Percentiles rank a stretch among this genome's conserved stretches.
Evolutionary conservation across 2,113 vertebrate species (phyloP).

Genomic region (Halichoeres trimaculatus): DNA sequence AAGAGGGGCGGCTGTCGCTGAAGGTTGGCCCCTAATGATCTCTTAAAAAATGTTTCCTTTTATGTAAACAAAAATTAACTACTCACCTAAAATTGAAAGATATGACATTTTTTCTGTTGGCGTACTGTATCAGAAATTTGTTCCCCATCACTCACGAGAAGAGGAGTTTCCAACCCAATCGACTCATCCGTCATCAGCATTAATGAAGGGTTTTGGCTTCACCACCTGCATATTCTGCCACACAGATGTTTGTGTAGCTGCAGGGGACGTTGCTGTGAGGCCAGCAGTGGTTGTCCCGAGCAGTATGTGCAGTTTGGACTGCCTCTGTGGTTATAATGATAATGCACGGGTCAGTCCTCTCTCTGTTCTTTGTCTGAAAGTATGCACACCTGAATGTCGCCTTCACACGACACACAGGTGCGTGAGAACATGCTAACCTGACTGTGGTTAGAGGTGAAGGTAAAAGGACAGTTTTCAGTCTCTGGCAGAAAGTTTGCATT

Average conservation of each 20-base stretch:
- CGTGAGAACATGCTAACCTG: neutral
- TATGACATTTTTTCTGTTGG: neutral
- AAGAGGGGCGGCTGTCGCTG: neutral
- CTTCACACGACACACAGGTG: conserved; percentile 35
- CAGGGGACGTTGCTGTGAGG: conserved; percentile 33
- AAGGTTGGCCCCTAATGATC: neutral
- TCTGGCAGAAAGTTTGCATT: neutral
- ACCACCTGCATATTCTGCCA: conserved; percentile 58
- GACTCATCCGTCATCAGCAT: conserved; percentile 62
- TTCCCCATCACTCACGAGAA: conserved; percentile 5
- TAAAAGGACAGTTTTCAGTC: neutral
- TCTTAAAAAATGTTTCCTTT: neutral
- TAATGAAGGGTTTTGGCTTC: conserved; percentile 64
- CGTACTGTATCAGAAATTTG: neutral
- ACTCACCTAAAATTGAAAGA: neutral
- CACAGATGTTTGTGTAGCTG: conserved; percentile 64
- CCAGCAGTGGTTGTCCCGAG: conserved; percentile 16
- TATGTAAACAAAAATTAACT: neutral
- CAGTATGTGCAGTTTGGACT: conserved; percentile 13
- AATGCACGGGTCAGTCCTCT: neutral
- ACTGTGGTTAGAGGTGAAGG: neutral
- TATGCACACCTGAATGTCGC: conserved; percentile 56
- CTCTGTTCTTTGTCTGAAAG: conserved; percentile 50
- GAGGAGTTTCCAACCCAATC: conserved; percentile 26
- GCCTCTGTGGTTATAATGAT: conserved; percentile 6